Base-by-base conservation (phyloP, 2,797 vertebrate species). In the Atherinosoma microstoma region DNA sequence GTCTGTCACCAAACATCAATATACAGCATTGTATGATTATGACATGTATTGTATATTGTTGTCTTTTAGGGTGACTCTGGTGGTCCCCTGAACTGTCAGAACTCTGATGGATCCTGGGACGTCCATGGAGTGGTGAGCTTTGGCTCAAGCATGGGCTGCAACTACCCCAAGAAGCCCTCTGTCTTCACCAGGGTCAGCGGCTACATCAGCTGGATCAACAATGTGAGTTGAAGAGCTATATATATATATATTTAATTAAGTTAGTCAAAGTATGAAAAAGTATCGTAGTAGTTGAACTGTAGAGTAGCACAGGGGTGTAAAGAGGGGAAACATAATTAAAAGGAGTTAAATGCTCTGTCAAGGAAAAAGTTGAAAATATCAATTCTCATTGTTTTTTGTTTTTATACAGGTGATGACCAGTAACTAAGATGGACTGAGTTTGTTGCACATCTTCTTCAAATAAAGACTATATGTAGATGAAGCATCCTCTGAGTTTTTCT, bases 61-160 rank as follows among this genome's bases (percentile, higher is more conserved):
- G 2, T 67, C 24, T 2, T 45, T 16, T 78, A 97, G 97, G 96
- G 96, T 61, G 97, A 97, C 86, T 97, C 97, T 0, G 97, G 97
- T 0, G 96, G 96, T 40, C 96, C 97, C 0, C 92, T 98, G 89
- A 97, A 97, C 94, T 97, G 96, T 73, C 84, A 87, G 81, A 90
- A 68, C 0, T 6, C 78, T 1, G 86, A 95, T 4, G 91, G 95
- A 0, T 76, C 81, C 65, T 97, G 96, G 96, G 90, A 95, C 3
- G 93, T 97, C 10, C 89, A 94, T 0, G 97, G 97, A 6, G 86
- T 97, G 2, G 96, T 97, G 60, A 97, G 97, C 87, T 97, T 97
- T 0, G 96, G 96, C 65, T 97, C 96, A 0, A 79, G 90, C n/a
- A 10, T 87, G 69, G 84, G 94, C 71, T 97, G 96, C 92, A 97